Evolutionary conservation across 2,797 vertebrate species (phyloP), one percentile per base, ranked within the genome.

Genomic region (Esox lucius): DNA sequence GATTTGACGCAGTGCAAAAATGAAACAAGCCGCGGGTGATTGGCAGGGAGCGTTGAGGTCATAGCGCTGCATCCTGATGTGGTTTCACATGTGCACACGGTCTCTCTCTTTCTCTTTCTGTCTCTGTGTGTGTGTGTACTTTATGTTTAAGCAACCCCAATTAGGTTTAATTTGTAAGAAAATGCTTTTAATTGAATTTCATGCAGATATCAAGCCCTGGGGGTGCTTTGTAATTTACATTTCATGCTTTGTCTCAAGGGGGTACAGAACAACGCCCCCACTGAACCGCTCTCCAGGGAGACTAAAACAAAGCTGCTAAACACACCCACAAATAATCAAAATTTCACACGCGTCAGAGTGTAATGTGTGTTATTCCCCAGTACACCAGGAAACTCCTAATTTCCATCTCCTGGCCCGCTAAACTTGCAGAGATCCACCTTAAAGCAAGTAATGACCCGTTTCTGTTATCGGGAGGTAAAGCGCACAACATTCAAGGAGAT

Each of bases 101-200:
- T 35, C 33, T 35, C 33, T 5, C 33, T 2, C 33, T 35, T 5
- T 2, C 33, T 35, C 33, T 5, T 33, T 5, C 33, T 35, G 33
- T 5, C 33, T 35, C 33, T 5, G 26, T 26, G 17, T 12, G n/a
- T 28, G 24, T 22, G 46, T 56, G 33, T 15, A 51, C 53, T 28
- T 17, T 35, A 35, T 51, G n/a, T 53, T 53, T 8, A 46, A 22
- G 33, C 22, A 72, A 72, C 81, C 66, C 66, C 64, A 86, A 80
- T 85, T 78, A 75, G 76, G 56, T 78, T 71, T 81, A 85, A 85
- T 78, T 79, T 83, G 81, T 80, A 81, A 76, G 79, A 86, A 85
- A 89, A 76, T 80, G 80, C 12, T 77, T 78, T 72, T 88, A 83
- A 91, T 91, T 86, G 77, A 90, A 90, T 92, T 86, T 86, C 76